Base-by-base conservation (phyloP, 2,797 vertebrate genomes). In the Perdix hodgsoniae region DNA sequence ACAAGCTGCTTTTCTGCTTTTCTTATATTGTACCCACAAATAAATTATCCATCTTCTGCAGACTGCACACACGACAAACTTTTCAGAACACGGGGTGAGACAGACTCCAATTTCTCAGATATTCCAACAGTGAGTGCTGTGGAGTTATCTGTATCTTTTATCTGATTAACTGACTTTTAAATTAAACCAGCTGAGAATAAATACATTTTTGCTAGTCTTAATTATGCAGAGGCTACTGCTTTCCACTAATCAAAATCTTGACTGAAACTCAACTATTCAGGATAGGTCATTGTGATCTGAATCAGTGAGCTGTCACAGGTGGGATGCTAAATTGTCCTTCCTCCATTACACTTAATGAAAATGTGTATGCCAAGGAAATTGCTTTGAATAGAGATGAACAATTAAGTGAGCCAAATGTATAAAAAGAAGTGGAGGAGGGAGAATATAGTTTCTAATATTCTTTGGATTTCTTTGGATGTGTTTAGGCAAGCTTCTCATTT, bases 301-400 rank as follows among this genome's bases (percentile, higher is more conserved):
- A 95, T 91, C 71, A 92, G 71, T 95, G 90, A 86, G 59, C 87
- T 95, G 94, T 96, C 95, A 95, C 71, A 96, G 93, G 87, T 96
- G 81, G 77, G 91, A 92, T 95, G 79, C 47, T 97, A 95, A 97
- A 93, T 91, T 90, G 78, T 90, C 85, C 76, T 95, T 92, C 71
- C 56, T 96, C 93, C 93, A 94, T 94, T 96, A 93, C 79, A 79
- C 96, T 95, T 95, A 96, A 95, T 95, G 93, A 82, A 94, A 94
- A 91, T 78, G 44, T 44, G 76, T 76, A 83, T 83, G 73, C 81
- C 0, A 10, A 84, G 87, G 78, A 93, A 96, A 94, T 91, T 78
- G 78, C 75, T 94, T 90, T 93, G 79, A 92, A 93, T 77, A 83
- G 80, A 90, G 52, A 85, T 76, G 73, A 92, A 91, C 74, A 91